Base-by-base conservation (phyloP, 2,888 invertebrate genomes). In the Bombylius discolor region DNA sequence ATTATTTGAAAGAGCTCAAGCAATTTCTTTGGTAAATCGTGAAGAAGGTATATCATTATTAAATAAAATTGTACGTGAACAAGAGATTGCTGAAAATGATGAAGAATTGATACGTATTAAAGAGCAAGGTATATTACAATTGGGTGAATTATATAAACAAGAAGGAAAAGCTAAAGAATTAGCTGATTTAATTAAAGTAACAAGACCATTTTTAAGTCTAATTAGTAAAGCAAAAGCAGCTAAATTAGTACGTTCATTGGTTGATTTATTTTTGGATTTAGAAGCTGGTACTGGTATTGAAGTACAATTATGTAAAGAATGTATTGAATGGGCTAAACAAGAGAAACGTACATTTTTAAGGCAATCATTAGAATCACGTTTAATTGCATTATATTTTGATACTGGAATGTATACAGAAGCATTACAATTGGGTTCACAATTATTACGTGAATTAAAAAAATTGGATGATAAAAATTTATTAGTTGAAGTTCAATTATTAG, bases 211-310 rank as follows among this genome's bases (percentile, higher is more conserved):
- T 72, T 81, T 99, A 58, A 87, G 87, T 66, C 79, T 88, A 65
- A 93, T 99, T 68, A 97, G 97, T 72, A 99, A 99, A 79, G 98
- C 99, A 44, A 99, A 99, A 77, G 99, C 99, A 53, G 98, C 98
- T 1, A 99, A 99, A 76, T 77, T 99, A 66, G 98, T 99, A 9
- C 83, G 98, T 61, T 90, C 93, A 32, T 79, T 99, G 64, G 97
- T 99, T 12, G 99, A 99, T 73, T 86, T 95, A 78, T 99, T 99
- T 76, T 77, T 99, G 64, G 97, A 96, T 71, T 83, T 99, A 76
- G 96, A 98, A 73, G 95, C 95, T 61, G 91, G 89, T 52, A 95
- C 94, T 62, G 97, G 97, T 53, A 92, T 92, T 61, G 96, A 96
- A 79, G 89, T 89, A 54, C 87, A 91, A 75, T 77, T 93, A 60